Evolutionary conservation across 2,797 vertebrate genomes (phyloP).

Genomic region (Vultur gryphus): DNA sequence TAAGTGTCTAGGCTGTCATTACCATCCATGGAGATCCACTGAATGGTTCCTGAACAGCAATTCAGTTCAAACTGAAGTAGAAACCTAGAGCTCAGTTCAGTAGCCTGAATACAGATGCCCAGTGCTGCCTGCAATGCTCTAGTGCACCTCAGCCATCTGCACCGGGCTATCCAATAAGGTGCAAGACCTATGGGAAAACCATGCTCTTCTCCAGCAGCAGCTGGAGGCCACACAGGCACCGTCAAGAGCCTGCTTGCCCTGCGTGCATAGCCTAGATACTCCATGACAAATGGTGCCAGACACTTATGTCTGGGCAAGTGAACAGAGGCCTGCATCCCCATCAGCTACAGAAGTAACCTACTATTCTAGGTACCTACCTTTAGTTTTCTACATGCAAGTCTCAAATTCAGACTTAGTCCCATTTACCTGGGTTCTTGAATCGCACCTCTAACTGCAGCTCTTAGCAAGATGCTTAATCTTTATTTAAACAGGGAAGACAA

Average conservation of each 20-base stretch:
- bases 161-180: fast-evolving
- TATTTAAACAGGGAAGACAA: background rate
- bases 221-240: too few species aligned
- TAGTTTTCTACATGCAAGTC: background rate
- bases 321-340: background rate
- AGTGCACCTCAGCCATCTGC: background rate
- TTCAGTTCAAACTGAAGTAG: background rate
- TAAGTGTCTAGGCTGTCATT: background rate
- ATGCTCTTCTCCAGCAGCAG: background rate
- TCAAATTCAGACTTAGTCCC: background rate
- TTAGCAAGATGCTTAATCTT: background rate
- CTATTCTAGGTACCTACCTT: background rate
- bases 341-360: background rate
- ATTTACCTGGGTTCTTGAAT: background rate
- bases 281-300: background rate
- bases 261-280: fast-evolving
- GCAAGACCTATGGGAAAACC: fast-evolving
- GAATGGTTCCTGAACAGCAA: background rate
- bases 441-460: background rate
- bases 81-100: background rate
- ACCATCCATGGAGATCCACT: background rate
- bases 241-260: background rate
- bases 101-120: background rate
- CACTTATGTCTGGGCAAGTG: fast-evolving
- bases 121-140: background rate